Percentiles rank a stretch among this genome's conserved stretches.
These are phyloP conservation scores for Lates japonicus DNA, from an alignment of 2,797 vertebrate species.

Conservation along the genomic window DNA sequence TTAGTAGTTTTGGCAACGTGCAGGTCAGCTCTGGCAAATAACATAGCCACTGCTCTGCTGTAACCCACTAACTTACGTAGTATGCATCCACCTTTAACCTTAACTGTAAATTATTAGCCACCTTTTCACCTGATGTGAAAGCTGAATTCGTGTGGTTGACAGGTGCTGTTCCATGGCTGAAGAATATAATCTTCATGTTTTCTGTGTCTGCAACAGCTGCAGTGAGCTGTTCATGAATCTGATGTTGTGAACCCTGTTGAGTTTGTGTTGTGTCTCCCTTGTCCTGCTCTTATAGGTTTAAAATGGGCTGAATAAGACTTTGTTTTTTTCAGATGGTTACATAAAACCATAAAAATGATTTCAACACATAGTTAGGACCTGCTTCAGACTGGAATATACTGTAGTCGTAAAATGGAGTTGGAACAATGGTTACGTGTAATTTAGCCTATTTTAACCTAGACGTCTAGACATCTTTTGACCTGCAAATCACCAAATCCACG, in stretches of 20 bases:
- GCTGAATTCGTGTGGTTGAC: no score
- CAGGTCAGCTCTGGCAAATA: not conserved
- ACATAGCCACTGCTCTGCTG: no score
- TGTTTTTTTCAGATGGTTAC: not conserved
- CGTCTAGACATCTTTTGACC: slow-evolving; percentile 52
- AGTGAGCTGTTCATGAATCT: not conserved
- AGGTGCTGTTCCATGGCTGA: no score
- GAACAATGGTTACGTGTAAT: slow-evolving; percentile 36
- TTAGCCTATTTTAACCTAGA: slow-evolving; percentile 11
- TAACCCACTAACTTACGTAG: no score
- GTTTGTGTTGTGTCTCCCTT: not conserved
- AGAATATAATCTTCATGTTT: not conserved
- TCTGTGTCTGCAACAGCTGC: not conserved
- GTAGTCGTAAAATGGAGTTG: slow-evolving; percentile 23
- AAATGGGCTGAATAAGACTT: not conserved
- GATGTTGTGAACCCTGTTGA: not conserved
- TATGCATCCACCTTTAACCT: not conserved
- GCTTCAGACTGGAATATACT: slow-evolving; percentile 14
- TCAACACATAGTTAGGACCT: slow-evolving; percentile 21
- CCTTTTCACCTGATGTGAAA: no score
- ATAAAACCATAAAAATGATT: slow-evolving; percentile 14
- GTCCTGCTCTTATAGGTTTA: not conserved
- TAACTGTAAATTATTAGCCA: not conserved
- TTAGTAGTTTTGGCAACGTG: no score
- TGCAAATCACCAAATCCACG: slow-evolving; percentile 24